phyloP scores from a whole-genome alignment of 1,140 invertebrate species.

The Babylonia areolata region DNA sequence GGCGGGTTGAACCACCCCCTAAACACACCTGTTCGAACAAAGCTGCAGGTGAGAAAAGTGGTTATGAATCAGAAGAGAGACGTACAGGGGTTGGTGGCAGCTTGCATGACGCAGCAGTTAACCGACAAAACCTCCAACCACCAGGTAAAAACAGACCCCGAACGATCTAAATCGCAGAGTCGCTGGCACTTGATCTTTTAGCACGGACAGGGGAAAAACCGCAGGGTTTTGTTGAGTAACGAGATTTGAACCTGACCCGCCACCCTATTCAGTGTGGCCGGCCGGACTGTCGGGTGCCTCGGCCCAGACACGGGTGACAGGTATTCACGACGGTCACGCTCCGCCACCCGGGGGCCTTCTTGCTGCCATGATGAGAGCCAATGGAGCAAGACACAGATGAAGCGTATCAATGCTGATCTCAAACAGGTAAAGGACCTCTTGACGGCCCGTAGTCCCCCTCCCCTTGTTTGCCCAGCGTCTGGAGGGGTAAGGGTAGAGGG shows the following conservation, averaged over 20 bases:
- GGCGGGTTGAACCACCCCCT: too few relatives aligned
- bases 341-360: not conserved
- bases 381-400: not conserved
- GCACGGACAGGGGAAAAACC: not conserved
- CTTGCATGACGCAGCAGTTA: not conserved
- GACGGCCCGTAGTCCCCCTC: too few relatives aligned
- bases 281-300: not conserved
- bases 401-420: not conserved
- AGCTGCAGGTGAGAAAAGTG: not conserved
- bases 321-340: not conserved
- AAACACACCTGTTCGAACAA: not conserved
- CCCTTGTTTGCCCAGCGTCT: too few relatives aligned
- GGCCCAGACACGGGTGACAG: not conserved
- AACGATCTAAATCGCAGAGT: not conserved
- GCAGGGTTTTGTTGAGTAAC: not conserved
- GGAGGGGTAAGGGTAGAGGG: not conserved
- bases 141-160: too few relatives aligned
- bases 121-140: not conserved
- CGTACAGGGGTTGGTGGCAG: not conserved
- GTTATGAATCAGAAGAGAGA: not conserved
- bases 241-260: not conserved
- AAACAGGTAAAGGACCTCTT: too few relatives aligned
- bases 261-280: not conserved
- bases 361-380: not conserved
- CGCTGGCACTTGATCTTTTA: not conserved